phyloP scores from a whole-genome alignment of 2,888 invertebrate genomes.

The Tipula confusa region DNA sequence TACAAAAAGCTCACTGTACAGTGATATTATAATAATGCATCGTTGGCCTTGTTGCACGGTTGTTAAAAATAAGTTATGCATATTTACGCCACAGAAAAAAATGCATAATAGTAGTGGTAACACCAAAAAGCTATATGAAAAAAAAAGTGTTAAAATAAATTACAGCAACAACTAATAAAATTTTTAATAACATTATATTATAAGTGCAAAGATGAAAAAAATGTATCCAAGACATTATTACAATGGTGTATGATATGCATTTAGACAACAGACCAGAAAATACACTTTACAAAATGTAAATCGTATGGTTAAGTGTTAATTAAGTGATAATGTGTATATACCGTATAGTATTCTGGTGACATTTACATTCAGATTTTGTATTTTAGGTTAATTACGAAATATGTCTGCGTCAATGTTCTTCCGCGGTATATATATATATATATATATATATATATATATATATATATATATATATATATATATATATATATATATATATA shows the following conservation, averaged over 20 bases:
- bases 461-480: too few species aligned
- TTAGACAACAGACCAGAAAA: neutral
- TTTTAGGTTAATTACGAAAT: too few species aligned
- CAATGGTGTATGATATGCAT: neutral
- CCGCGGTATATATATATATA: too few species aligned
- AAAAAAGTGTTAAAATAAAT: neutral
- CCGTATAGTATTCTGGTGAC: too few species aligned
- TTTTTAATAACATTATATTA: neutral
- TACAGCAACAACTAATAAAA: neutral
- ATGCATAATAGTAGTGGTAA: neutral
- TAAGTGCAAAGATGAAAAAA: neutral
- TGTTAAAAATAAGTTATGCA: constrained; percentile 5
- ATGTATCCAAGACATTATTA: neutral
- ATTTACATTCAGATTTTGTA: too few species aligned
- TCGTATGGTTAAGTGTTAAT: too few species aligned
- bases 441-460: too few species aligned
- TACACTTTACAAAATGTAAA: neutral
- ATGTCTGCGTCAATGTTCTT: too few species aligned
- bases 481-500: too few species aligned
- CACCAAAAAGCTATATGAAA: neutral
- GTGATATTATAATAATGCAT: neutral
- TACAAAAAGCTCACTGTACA: neutral
- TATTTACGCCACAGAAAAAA: neutral
- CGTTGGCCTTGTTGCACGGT: constrained; percentile 12
- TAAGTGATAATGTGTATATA: too few species aligned